phyloP scores from a whole-genome alignment of 2,113 vertebrate genomes.

The Gobio gobio region DNA sequence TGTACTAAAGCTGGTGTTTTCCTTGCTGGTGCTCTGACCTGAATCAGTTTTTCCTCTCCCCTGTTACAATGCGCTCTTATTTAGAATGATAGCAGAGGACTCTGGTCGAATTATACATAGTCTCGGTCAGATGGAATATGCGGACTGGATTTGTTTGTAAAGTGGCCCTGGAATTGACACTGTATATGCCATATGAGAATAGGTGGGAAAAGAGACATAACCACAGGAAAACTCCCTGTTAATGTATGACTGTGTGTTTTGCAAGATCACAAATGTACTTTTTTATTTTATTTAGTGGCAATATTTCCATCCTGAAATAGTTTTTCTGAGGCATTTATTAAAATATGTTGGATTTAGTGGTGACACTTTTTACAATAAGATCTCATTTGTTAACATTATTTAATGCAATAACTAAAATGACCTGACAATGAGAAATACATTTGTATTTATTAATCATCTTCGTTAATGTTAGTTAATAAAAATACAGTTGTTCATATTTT shows the following conservation, averaged over 20 bases:
- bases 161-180: background rate
- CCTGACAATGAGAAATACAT: no score
- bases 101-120: slow-evolving; percentile 63
- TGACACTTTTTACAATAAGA: no score
- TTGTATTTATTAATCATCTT: no score
- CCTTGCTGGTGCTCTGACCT: slow-evolving; percentile 61
- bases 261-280: background rate
- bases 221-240: background rate
- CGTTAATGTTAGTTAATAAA: no score
- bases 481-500: no score
- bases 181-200: background rate
- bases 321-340: background rate
- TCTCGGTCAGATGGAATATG: slow-evolving; percentile 58
- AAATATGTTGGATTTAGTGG: background rate
- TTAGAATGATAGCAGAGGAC: slow-evolving; percentile 69
- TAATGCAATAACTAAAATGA: no score
- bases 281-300: background rate
- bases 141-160: slow-evolving; percentile 55
- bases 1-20: slow-evolving; percentile 63
- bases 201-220: background rate
- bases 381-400: no score
- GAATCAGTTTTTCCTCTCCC: slow-evolving; percentile 69
- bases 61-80: slow-evolving; percentile 69
- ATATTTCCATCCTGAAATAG: background rate
- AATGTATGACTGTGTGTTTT: background rate